These are phyloP conservation scores for Chelonus formosanus DNA, from an alignment of 2,888 invertebrate genomes.

Conservation along the genomic window DNA sequence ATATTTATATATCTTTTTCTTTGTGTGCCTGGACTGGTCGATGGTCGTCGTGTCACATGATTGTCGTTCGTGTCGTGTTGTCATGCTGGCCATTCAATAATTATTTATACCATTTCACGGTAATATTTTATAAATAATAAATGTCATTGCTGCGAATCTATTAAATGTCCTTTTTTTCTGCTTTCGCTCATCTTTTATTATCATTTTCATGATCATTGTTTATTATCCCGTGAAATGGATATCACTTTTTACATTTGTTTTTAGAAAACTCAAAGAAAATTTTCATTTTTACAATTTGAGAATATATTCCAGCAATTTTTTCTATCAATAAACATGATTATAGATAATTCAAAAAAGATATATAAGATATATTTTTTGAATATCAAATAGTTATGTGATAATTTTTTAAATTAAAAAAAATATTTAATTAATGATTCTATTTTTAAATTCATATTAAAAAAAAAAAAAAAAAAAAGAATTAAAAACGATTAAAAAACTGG, in stretches of 20 bases:
- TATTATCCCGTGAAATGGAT: too few relatives aligned
- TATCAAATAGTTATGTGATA: too few relatives aligned
- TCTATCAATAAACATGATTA: too few relatives aligned
- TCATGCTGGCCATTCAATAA: conserved; percentile 63
- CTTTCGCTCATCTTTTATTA: conserved; percentile 2
- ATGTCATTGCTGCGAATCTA: not conserved
- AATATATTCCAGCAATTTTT: too few relatives aligned
- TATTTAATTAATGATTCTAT: too few relatives aligned
- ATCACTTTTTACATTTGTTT: too few relatives aligned
- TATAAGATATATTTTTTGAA: too few relatives aligned
- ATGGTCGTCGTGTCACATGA: conserved; percentile 66
- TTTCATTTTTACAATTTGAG: too few relatives aligned
- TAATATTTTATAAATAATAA: conserved; percentile 9
- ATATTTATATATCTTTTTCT: conserved; percentile 56
- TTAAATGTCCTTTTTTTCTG: not conserved
- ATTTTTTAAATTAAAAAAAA: too few relatives aligned
- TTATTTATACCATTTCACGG: conserved; percentile 26
- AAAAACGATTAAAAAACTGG: conserved; percentile 24
- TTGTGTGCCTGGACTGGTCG: conserved; percentile 66
- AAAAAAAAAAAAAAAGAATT: conserved; percentile 13
- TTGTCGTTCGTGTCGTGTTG: conserved; percentile 66
- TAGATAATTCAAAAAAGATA: too few relatives aligned
- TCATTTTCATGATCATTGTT: too few relatives aligned
- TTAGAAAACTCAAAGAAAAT: too few relatives aligned
- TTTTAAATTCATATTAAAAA: not conserved